A percentile compares a stretch with the other conserved stretches of the same genome.
Conservation (phyloP, 1,140 invertebrate genomes). For the Orius insidiosus region DNA sequence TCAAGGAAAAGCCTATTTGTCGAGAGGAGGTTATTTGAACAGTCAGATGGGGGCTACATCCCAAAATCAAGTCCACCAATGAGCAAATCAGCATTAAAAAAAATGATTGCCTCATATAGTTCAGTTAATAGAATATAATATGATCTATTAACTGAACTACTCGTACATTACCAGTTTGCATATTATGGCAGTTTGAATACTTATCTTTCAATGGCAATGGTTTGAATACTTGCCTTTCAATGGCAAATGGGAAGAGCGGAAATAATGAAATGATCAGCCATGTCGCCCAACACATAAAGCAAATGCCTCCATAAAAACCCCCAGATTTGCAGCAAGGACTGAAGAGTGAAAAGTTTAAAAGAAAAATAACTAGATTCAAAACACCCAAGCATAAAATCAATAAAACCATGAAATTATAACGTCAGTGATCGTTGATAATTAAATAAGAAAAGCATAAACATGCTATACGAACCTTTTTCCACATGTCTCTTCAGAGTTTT, state of each 20-base stretch:
- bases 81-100: too few species aligned
- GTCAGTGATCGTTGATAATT: background rate
- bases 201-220: background rate
- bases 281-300: background rate
- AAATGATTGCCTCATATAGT: too few species aligned
- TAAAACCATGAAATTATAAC: background rate
- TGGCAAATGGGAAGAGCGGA: too few species aligned
- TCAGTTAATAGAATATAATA: background rate
- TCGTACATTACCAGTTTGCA: background rate
- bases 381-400: background rate
- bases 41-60: background rate
- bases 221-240: too few species aligned
- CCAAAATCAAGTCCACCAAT: too few species aligned
- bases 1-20: background rate
- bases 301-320: background rate
- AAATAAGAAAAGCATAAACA: background rate
- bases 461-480: slow-evolving; percentile 13
- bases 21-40: background rate
- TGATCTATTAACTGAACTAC: background rate
- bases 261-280: too few species aligned
- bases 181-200: background rate
- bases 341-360: background rate
- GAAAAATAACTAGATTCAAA: background rate
- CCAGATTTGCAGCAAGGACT: too few species aligned
- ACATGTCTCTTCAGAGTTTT: slow-evolving; percentile 15